Evolutionary conservation across 2,113 vertebrate genomes (phyloP).

Genomic region (Condylura cristata): DNA sequence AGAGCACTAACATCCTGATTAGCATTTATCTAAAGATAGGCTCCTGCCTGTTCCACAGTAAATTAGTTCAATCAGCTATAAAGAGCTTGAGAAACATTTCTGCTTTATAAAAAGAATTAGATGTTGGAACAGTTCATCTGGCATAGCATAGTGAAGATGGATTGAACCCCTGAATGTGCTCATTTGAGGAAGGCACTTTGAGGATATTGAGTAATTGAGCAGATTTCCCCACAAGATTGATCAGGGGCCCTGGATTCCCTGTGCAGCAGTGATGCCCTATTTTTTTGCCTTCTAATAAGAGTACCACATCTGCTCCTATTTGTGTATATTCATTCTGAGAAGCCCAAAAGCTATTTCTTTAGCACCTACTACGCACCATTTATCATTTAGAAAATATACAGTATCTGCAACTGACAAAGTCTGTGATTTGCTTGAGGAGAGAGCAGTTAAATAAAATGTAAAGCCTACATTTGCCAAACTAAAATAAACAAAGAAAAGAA

Average conservation of each 20-base stretch:
- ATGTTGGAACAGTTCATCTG: conserved; percentile 74
- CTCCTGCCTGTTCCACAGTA: conserved; percentile 87
- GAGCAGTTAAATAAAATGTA: not conserved
- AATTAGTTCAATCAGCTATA: conserved; percentile 88
- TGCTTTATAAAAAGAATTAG: conserved; percentile 81
- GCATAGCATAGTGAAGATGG: conserved; percentile 58
- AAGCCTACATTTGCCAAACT: not conserved
- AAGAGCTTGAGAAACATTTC: conserved; percentile 88
- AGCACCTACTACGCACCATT: not conserved
- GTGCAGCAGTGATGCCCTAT: conserved; percentile 56
- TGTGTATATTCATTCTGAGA: conserved; percentile 36
- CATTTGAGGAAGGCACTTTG: conserved; percentile 73
- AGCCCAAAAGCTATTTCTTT: conserved; percentile 16
- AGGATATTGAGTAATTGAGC: conserved; percentile 74
- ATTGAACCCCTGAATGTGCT: conserved; percentile 68
- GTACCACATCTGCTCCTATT: conserved; percentile 45
- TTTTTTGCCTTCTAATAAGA: conserved; percentile 70
- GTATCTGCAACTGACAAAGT: not conserved
- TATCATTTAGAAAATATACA: not conserved
- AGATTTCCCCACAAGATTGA: conserved; percentile 57
- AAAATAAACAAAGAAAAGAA: not conserved
- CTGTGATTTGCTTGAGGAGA: not conserved
- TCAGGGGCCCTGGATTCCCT: conserved; percentile 4
- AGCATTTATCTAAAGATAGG: conserved; percentile 89
- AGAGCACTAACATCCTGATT: conserved; percentile 85